phyloP scores from a whole-genome alignment of 2,888 invertebrate genomes.

The Eubasilissa splendida region DNA sequence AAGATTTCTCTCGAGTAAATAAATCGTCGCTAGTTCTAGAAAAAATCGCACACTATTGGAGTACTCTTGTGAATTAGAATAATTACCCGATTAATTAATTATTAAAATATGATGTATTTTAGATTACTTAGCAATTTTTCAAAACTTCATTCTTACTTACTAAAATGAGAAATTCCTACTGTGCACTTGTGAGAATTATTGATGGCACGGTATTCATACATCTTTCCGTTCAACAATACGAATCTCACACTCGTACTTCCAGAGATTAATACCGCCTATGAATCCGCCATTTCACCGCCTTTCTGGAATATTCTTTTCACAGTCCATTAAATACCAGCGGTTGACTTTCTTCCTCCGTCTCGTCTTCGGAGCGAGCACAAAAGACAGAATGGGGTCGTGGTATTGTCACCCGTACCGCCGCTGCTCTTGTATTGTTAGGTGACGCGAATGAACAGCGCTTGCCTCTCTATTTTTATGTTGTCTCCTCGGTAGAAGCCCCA shows the following conservation, averaged over 20 bases:
- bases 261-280: conserved; percentile 31
- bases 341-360: conserved; percentile 34
- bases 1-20: no score
- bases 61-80: not conserved
- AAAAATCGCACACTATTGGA: not conserved
- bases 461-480: no score
- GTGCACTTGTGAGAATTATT: no score
- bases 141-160: not conserved
- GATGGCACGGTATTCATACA: no score
- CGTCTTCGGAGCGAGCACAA: conserved; percentile 18
- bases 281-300: conserved; percentile 12
- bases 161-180: not conserved
- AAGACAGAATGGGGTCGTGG: not conserved
- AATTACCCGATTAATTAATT: not conserved
- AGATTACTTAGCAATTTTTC: no score
- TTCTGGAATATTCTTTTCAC: conserved; percentile 37
- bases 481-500: no score
- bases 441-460: no score
- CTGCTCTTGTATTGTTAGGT: no score
- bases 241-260: conserved; percentile 2
- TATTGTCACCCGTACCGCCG: conserved; percentile 25
- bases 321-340: conserved; percentile 42
- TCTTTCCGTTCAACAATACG: conserved; percentile 6
- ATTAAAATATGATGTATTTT: no score
- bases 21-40: not conserved